Base-by-base conservation (phyloP, 2,888 invertebrate genomes). In the Acanthosepion esculentum region DNA sequence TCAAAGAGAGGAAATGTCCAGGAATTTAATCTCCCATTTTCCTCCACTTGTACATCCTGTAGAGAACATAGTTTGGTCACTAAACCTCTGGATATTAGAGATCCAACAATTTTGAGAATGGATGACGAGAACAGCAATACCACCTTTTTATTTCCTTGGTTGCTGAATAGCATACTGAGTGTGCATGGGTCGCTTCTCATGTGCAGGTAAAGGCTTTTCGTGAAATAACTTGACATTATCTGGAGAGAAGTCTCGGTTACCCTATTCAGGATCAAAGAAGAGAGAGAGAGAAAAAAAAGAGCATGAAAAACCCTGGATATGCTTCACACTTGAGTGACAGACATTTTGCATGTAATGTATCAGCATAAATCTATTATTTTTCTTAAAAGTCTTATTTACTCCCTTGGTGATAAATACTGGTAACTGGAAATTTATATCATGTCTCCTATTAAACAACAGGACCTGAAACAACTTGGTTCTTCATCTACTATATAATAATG, bases 191-290 rank as follows among this genome's bases (percentile, higher is more conserved):
- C 96, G 98, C 95, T 97, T 97, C 93, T 98, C 98, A 95, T 98
- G 98, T 94, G 98, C 98, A 94, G 99, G 98, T 94, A 98, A 98
- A 94, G 98, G 98, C 98, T 98, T 98, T 97, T 99, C 98, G 97
- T 99, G 98, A 97, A 98, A 98, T 97, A 98, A 98, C 97, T 99
- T 98, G 0, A 99, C 98, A 0, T 99, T 99, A 97, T 99, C 98
- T 0, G 98, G 98, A 48, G 99, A 98, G 97, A 99, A 99, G 97
- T 99, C 99, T 18, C 98, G 98, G 96, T 99, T 98, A 64, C 98
- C 99, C 97, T 97, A 95, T 33, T 95, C 95, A 95, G 91, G 55
- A 41, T 2, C 48, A 94, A 78, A 78, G 3, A 33, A 15, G 15
- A 12, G 15, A n/a, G 23, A n/a, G 12, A 78, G 18, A 33, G 6